Evolutionary conservation across 2,888 invertebrate genomes (phyloP).

Genomic region (Epirrhoe alternata): DNA sequence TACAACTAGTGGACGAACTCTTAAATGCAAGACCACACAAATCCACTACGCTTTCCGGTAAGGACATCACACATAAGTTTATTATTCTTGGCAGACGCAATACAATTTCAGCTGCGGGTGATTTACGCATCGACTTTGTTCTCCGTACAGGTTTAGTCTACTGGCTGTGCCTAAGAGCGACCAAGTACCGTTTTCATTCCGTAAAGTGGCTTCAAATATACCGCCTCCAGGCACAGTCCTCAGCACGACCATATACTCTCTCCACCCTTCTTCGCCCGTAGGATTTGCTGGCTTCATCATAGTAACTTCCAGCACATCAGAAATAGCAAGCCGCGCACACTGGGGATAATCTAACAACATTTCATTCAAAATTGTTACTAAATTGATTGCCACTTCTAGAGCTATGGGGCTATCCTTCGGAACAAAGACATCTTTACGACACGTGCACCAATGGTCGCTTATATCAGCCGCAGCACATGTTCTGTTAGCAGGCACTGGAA

Average conservation of each 20-base stretch:
- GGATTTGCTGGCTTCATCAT: conserved; percentile 79
- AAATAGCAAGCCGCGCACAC: conserved; percentile 87
- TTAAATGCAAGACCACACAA: too few relatives aligned
- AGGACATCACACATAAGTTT: conserved; percentile 1
- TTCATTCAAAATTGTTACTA: conserved; percentile 88
- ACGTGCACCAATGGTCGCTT: conserved; percentile 94
- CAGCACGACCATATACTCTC: conserved; percentile 87
- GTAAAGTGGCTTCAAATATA: conserved; percentile 92
- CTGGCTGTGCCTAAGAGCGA: conserved; percentile 89
- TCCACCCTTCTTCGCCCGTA: conserved; percentile 72
- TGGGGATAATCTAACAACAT: conserved; percentile 85
- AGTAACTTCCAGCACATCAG: conserved; percentile 88
- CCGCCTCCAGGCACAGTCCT: conserved; percentile 88
- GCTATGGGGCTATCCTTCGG: conserved; percentile 82
- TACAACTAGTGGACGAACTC: too few relatives aligned
- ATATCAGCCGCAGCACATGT: conserved; percentile 92
- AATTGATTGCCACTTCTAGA: conserved; percentile 83
- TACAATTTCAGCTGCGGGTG: conserved; percentile 91
- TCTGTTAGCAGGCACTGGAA: conserved; percentile 88
- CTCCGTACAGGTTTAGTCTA: conserved; percentile 91
- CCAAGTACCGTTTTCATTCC: conserved; percentile 60
- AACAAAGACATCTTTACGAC: conserved; percentile 87
- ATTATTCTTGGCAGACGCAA: conserved; percentile 87
- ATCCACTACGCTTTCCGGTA: too few relatives aligned
- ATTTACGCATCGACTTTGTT: conserved; percentile 91